Conservation (phyloP, 2,113 vertebrate species). For the Nymphicus hollandicus region DNA sequence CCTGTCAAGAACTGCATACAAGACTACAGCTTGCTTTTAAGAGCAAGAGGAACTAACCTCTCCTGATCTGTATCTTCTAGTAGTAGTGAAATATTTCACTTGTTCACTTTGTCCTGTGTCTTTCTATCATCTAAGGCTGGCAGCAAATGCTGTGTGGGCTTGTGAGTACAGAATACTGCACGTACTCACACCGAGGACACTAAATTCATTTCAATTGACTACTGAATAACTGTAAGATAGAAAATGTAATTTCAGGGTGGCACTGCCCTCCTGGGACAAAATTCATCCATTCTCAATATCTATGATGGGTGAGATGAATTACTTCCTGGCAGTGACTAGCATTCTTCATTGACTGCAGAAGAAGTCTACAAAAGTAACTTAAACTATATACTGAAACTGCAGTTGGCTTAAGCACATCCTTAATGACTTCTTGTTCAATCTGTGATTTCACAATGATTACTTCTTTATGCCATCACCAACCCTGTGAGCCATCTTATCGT, state of each 20-base stretch:
- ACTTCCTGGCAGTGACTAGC: not conserved
- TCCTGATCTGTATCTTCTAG: not conserved
- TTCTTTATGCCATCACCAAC: not conserved
- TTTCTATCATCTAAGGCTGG: constrained; percentile 6
- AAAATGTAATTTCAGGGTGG: constrained; percentile 14
- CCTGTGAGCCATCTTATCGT: not conserved
- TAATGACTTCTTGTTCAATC: not conserved
- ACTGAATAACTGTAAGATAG: not conserved
- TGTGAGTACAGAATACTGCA: not conserved
- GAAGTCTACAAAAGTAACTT: not conserved
- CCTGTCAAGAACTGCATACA: not conserved
- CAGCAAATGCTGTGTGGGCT: not conserved
- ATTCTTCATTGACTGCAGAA: not conserved
- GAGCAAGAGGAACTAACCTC: not conserved
- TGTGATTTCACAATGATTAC: not conserved
- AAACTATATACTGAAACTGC: not conserved
- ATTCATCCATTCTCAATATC: not conserved
- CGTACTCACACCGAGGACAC: not conserved
- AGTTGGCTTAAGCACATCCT: not conserved
- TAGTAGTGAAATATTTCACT: not conserved
- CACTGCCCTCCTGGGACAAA: not conserved
- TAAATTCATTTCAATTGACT: not conserved
- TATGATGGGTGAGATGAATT: not conserved
- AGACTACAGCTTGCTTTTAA: not conserved
- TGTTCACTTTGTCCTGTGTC: constrained; percentile 8